Conservation (phyloP, 1,140 invertebrate genomes). For the Heliconius melpomene region DNA sequence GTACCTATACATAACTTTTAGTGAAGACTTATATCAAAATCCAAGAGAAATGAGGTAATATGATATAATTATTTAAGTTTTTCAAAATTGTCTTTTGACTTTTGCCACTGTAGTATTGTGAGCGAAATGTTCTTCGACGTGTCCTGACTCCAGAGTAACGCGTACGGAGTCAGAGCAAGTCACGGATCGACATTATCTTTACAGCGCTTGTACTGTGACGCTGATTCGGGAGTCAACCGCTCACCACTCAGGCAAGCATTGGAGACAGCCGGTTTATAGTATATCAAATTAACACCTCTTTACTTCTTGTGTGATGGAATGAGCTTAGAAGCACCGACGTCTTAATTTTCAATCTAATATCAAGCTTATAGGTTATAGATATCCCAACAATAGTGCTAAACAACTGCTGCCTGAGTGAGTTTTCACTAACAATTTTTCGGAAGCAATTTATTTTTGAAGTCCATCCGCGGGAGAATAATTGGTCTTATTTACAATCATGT, state of each 20-base stretch:
- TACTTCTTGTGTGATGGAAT: constrained; percentile 78
- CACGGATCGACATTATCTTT: constrained; percentile 82
- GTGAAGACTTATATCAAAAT: not conserved
- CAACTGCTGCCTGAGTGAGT: constrained; percentile 80
- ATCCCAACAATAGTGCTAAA: constrained; percentile 70
- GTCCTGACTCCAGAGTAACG: constrained; percentile 55
- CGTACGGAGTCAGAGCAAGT: constrained; percentile 67
- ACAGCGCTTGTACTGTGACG: constrained; percentile 88
- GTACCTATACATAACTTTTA: constrained; percentile 44
- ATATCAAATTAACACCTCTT: constrained; percentile 77
- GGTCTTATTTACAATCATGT: constrained; percentile 39
- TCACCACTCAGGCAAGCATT: constrained; percentile 89
- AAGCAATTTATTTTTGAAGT: constrained; percentile 81
- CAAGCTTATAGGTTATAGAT: constrained; percentile 59
- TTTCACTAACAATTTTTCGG: constrained; percentile 71
- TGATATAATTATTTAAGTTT: not conserved
- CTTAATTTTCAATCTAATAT: constrained; percentile 58
- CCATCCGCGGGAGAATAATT: constrained; percentile 51
- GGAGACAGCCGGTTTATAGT: constrained; percentile 80
- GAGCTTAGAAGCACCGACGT: constrained; percentile 69
- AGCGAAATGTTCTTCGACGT: constrained; percentile 55
- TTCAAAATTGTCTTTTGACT: constrained; percentile 4
- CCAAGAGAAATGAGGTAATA: not conserved
- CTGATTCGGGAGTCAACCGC: constrained; percentile 86
- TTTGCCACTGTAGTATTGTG: constrained; percentile 10